These are phyloP conservation scores for Phlogophora meticulosa DNA, from an alignment of 2,888 invertebrate species.

Conservation along the genomic window DNA sequence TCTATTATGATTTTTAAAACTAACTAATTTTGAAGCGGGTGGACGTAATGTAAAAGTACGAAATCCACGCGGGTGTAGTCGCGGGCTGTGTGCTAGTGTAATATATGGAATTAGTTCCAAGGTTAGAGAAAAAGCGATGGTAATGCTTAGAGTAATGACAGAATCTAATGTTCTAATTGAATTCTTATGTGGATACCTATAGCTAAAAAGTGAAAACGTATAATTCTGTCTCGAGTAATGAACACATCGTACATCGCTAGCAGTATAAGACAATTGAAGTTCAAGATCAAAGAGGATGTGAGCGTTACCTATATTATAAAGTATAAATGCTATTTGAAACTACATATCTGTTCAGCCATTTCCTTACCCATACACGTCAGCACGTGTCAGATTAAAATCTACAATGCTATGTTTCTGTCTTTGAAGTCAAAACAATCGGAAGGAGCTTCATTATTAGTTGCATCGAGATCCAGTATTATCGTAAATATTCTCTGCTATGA, in stretches of 20 bases:
- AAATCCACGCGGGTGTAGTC: too few species aligned
- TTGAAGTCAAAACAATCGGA: neutral
- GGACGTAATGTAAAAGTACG: too few species aligned
- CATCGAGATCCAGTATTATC: neutral
- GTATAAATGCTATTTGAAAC: neutral
- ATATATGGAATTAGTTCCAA: conserved; percentile 6
- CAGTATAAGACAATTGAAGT: conserved; percentile 7
- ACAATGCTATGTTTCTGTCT: neutral
- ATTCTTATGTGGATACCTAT: conserved; percentile 22
- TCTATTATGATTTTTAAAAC: too few species aligned
- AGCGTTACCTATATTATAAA: neutral
- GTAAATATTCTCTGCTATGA: neutral
- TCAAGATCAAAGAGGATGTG: conserved; percentile 4
- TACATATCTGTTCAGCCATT: neutral
- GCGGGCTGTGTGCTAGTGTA: too few species aligned
- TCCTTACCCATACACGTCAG: neutral
- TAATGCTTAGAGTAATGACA: conserved; percentile 15
- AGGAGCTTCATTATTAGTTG: neutral
- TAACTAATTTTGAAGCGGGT: too few species aligned
- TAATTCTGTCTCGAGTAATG: conserved; percentile 3
- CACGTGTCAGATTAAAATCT: conserved; percentile 4
- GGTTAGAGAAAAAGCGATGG: neutral
- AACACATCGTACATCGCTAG: neutral
- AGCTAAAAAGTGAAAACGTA: neutral
- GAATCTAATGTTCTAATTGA: conserved; percentile 24